A percentile compares a stretch with the other conserved stretches of the same genome.
These are phyloP conservation scores for Lates japonicus DNA, from an alignment of 2,797 vertebrate species.

Conservation along the genomic window DNA sequence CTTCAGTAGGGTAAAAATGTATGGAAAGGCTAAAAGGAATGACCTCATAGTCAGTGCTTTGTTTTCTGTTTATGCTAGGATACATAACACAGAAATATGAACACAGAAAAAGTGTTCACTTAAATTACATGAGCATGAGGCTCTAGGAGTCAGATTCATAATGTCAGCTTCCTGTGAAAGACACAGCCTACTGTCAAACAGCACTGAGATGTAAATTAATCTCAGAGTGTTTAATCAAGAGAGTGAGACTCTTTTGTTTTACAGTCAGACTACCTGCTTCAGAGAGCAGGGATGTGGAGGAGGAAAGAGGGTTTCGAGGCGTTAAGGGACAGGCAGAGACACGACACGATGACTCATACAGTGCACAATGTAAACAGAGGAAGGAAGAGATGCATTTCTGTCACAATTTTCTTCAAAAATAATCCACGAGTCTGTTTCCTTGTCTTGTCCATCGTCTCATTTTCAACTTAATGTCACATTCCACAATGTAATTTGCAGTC, in stretches of 20 bases:
- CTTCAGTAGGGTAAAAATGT: not conserved
- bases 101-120: conserved; percentile 19
- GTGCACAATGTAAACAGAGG: conserved; percentile 16
- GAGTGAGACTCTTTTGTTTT: conserved; percentile 51
- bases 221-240: conserved; percentile 55
- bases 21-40: conserved; percentile 14
- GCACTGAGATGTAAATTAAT: conserved; percentile 58
- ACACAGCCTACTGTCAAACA: conserved; percentile 45
- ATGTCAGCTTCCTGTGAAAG: conserved; percentile 47
- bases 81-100: not conserved
- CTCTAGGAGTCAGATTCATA: conserved; percentile 41
- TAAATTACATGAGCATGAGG: conserved; percentile 20
- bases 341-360: conserved; percentile 24
- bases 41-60: conserved; percentile 4
- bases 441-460: conserved; percentile 14
- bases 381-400: conserved; percentile 32
- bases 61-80: conserved; percentile 2
- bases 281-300: conserved; percentile 25
- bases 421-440: conserved; percentile 22
- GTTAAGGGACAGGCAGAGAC: conserved; percentile 36
- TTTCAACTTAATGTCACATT: conserved; percentile 58
- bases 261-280: conserved; percentile 55
- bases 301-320: conserved; percentile 2
- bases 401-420: conserved; percentile 23
- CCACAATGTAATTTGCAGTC: conserved; percentile 40